These are phyloP conservation scores for Grus americana DNA, from an alignment of 2,113 vertebrate species.

Conservation along the genomic window DNA sequence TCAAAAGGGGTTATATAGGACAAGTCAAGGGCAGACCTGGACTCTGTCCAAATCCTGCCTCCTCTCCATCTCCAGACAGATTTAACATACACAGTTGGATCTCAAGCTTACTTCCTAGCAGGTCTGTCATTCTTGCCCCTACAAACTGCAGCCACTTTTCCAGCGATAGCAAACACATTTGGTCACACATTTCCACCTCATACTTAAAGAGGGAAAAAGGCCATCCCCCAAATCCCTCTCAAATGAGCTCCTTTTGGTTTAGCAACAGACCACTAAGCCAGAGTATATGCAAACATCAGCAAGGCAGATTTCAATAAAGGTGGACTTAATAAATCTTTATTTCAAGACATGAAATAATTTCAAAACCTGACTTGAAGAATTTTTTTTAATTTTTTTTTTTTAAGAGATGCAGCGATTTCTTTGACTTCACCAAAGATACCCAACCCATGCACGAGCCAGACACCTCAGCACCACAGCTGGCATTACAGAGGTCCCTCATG, in stretches of 20 bases:
- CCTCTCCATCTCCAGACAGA: neutral
- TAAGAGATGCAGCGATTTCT: neutral
- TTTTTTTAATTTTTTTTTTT: neutral
- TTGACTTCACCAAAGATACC: neutral
- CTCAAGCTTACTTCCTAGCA: neutral
- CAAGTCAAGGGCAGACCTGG: neutral
- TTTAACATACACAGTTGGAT: neutral
- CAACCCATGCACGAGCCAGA: neutral
- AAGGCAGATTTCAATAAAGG: neutral
- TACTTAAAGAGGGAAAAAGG: neutral
- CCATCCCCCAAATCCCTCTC: neutral
- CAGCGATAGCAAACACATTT: accelerated
- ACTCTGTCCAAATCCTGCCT: neutral
- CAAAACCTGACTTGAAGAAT: neutral
- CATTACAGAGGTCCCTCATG: neutral
- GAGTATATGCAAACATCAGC: neutral
- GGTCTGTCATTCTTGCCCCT: neutral
- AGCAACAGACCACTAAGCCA: accelerated
- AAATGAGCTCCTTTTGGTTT: neutral
- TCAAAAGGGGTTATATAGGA: neutral
- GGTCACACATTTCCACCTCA: neutral
- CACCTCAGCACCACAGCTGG: neutral
- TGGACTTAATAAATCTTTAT: neutral
- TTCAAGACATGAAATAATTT: neutral
- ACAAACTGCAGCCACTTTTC: neutral